Base-by-base conservation (phyloP, 2,113 vertebrate genomes). In the Pimephales promelas region DNA sequence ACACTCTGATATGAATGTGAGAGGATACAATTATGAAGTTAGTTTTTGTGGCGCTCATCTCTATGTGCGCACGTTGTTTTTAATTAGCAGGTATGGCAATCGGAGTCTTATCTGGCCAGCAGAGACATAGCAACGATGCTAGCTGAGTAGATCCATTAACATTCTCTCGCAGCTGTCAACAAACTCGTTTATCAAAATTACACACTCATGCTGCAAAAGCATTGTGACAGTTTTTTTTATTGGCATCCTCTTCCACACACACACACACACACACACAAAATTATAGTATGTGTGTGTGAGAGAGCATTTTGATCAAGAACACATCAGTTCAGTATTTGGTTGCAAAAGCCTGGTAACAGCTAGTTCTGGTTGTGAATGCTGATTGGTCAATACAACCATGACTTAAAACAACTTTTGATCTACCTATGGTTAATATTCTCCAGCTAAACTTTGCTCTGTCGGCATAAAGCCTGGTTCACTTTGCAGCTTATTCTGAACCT, bases 51-150 rank as follows among this genome's bases (percentile, higher is more conserved):
- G 54, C 68, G 11, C 26, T 70, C 11, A 34, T 61, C 64, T 61
- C 52, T 72, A 43, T 82, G 74, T 64, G 40, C 77, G 68, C 10
- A 40, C 83, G 71, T 61, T 88, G 82, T 81, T 88, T 87, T 91
- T 89, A 88, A 82, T 84, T 91, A 84, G 89, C 87, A 87, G 86
- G 49, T 64, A 43, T 78, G 83, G 85, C 71, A 52, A 74, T 87
- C 47, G 10, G 84, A 86, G 87, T 84, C 88, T 82, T 82, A 85
- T 85, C 79, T 76, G 24, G 34, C 54, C 4, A 3, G 14, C 36
- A 75, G 40, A 82, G 20, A 62, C 54, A 68, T 75, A 45, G 36
- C 57, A 31, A 24, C 76, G 72, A 66, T 45, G 24, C 52, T 22
- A 79, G 56, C 24, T 4, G 56, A 70, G 57, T 61, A 20, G 47